Evolutionary conservation across 2,888 invertebrate genomes (phyloP), one percentile per base, ranked within the genome.

Genomic region (Allygus modestus): DNA sequence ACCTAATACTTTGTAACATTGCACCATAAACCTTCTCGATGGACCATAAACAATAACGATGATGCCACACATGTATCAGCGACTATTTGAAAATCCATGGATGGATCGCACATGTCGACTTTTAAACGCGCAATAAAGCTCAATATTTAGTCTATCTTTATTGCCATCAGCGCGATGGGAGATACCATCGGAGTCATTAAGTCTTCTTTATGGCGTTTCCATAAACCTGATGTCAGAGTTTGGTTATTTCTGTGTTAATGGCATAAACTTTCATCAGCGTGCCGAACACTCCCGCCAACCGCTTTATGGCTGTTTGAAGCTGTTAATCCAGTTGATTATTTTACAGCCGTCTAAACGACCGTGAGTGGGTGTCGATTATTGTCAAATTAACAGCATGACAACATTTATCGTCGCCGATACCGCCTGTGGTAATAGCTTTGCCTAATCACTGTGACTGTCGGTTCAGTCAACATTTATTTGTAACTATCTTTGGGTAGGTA

Each of bases 201-300:
- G 17, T 41, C 43, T 77, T 28, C 41, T 77, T 77, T 77, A 77
- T 46, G 75, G 58, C 33, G 54, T n/a, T 33, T 28, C 58, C 79
- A 79, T 79, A 79, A 79, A 79, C 79, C 79, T 79, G 79, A 79
- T 79, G 79, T 79, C 79, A 58, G 33, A 58, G 79, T 77, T 77
- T 46, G 75, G 46, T 46, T 43, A 46, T 77, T 77, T 43, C 75
- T 43, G 75, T 77, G 43, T 77, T 51, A 31, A 33, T 23, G 58
- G 33, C 26, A 37, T 79, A 54, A 58, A 58, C 79, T 79, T 79
- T 54, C 79, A 79, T 79, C 79, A 77, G 54, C 77, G 43, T 12
- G 41, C 17, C 17, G 7, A 15, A 46, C 77, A 43, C 26, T 23
- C n/a, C 69, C 31, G 41, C 41, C 41, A 69, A 73, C 37, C 73